Evolutionary conservation across 2,113 vertebrate species (phyloP), one percentile per base, ranked within the genome.

Genomic region (Pituophis catenifer): DNA sequence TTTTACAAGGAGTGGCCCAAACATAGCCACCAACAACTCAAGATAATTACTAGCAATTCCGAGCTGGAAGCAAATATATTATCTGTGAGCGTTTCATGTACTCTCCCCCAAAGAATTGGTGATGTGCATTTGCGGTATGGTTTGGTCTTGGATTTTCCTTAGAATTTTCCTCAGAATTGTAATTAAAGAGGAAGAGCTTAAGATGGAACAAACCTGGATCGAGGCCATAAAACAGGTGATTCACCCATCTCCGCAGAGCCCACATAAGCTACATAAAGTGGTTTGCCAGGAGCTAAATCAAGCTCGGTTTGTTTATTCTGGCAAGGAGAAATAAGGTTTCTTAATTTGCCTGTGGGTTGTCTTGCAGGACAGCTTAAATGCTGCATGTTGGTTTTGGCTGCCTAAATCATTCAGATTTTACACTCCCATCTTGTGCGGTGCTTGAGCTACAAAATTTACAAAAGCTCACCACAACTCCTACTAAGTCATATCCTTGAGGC

Each of bases 41-140:
- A 29, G 87, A 81, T 92, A 90, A 94, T 94, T 92, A 50, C 55
- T 48, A 52, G 90, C 93, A 87, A 19, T 90, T 92, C 91, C 91
- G 65, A 50, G 33, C 48, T 21, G 19, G n/a, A 65, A 88, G 89
- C 88, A 90, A 87, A 70, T 65, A 50, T 50, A 58, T 53, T 65
- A 48, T 94, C 87, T 48, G 70, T 92, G 85, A 89, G 65, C 6
- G 10, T 91, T 91, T 62, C 24, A 19, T n/a, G 48, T 50, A n/a
- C 44, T 93, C 65, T 70, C 58, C 65, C 9, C 23, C 15, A 62
- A 44, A 86, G 70, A 86, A 81, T 3, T 38, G 70, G 70, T 3
- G 70, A 38, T 53, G 54, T 0, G n/a, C 59, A 88, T 48, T 90
- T 88, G 17, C 52, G 55, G n/a, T n/a, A 88, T 24, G 4, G 17